Conservation (phyloP, 2,797 vertebrate species). For the Notoglanidium macrostoma region DNA sequence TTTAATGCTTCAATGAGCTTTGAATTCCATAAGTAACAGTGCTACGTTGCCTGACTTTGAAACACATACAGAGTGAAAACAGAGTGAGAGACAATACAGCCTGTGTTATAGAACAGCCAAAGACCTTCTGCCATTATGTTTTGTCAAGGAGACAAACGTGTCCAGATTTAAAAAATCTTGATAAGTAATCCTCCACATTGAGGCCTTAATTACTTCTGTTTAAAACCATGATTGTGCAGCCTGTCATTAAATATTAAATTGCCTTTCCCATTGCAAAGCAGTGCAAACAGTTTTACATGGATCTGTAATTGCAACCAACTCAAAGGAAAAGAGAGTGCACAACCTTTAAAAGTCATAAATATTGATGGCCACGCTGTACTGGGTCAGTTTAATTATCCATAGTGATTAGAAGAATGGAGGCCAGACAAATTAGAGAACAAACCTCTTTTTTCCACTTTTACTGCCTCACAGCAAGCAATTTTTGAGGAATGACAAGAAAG, state of each 20-base stretch:
- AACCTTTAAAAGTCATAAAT: slow-evolving; percentile 55
- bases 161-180: slow-evolving; percentile 6
- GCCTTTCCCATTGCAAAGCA: slow-evolving; percentile 25
- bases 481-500: slow-evolving; percentile 18
- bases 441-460: neutral
- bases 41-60: neutral
- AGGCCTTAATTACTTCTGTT: slow-evolving; percentile 42
- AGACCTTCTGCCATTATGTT: neutral
- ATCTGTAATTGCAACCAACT: slow-evolving; percentile 48
- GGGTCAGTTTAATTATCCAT: slow-evolving; percentile 51
- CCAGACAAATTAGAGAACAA: slow-evolving; percentile 7
- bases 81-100: neutral
- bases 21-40: neutral
- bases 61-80: neutral
- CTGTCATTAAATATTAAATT: slow-evolving; percentile 54
- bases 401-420: slow-evolving; percentile 36
- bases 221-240: slow-evolving; percentile 43
- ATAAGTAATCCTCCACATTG: slow-evolving; percentile 7
- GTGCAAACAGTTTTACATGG: slow-evolving; percentile 44
- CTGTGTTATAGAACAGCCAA: neutral
- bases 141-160: too few relatives aligned
- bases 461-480: slow-evolving; percentile 17
- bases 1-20: neutral
- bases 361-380: slow-evolving; percentile 45
- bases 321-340: slow-evolving; percentile 44